A percentile compares a stretch with the other conserved stretches of the same genome.
Evolutionary conservation across 2,888 invertebrate species (phyloP).

Genomic region (Amphipyra tragopoginis): DNA sequence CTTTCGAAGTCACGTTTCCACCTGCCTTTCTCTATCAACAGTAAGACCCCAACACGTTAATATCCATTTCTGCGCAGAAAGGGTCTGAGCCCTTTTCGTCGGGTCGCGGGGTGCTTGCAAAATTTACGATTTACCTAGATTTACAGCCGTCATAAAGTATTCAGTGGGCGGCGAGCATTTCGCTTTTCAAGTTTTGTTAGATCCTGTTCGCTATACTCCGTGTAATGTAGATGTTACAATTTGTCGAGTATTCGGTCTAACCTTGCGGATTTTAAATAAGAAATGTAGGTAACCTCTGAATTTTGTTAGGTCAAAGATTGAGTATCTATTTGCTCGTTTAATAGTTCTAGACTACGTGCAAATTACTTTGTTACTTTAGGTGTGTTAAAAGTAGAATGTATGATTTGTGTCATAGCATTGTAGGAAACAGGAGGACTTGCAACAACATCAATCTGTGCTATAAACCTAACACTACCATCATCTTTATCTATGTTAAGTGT

Average conservation of each 20-base stretch:
- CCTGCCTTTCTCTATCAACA: conserved; percentile 21
- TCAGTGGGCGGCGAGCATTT: conserved; percentile 70
- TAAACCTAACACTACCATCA: no score
- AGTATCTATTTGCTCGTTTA: neutral
- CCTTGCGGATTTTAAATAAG: conserved; percentile 29
- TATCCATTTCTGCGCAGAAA: conserved; percentile 72
- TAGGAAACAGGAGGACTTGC: no score
- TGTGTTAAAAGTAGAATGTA: neutral
- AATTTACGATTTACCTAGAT: conserved; percentile 85
- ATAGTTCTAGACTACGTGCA: neutral
- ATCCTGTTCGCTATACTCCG: conserved; percentile 14
- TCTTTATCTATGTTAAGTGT: no score
- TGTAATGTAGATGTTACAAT: conserved; percentile 51
- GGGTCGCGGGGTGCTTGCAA: conserved; percentile 72
- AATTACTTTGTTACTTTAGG: neutral
- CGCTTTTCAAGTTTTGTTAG: conserved; percentile 67
- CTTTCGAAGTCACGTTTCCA: conserved; percentile 7
- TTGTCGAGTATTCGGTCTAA: conserved; percentile 36
- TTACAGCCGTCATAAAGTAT: conserved; percentile 85
- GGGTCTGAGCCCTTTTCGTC: conserved; percentile 72
- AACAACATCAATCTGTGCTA: no score
- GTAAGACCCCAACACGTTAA: conserved; percentile 60
- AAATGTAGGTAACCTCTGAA: neutral
- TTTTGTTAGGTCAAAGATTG: conserved; percentile 12
- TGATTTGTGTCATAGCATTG: no score